Percentiles rank a stretch among this genome's conserved stretches.
Evolutionary conservation across 2,113 vertebrate species (phyloP).

Genomic region (Scortum barcoo): DNA sequence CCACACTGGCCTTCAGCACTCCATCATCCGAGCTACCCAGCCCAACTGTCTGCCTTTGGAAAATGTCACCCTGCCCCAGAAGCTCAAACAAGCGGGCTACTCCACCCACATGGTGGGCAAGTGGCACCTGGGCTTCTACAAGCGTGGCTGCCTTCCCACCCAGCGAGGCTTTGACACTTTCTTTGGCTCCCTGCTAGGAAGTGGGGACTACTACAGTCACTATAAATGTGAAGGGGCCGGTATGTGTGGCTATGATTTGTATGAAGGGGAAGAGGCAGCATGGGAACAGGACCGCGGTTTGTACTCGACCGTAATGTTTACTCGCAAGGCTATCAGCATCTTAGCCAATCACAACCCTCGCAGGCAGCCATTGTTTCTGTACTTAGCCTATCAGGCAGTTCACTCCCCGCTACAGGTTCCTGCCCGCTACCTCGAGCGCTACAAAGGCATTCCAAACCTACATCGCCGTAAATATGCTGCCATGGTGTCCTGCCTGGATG

Average conservation of each 20-base stretch:
- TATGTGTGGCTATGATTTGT: conserved; percentile 95
- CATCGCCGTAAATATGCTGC: conserved; percentile 93
- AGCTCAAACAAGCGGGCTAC: conserved; percentile 94
- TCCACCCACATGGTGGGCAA: conserved; percentile 98
- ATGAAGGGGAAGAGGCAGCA: conserved; percentile 93
- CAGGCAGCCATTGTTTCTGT: conserved; percentile 90
- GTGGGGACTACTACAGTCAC: conserved; percentile 96
- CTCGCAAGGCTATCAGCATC: conserved; percentile 90
- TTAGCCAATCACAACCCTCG: conserved; percentile 89
- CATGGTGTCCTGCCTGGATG: conserved; percentile 96
- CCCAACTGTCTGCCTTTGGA: conserved; percentile 96
- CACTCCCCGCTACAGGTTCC: conserved; percentile 96
- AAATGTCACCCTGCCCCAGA: conserved; percentile 94
- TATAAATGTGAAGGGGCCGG: conserved; percentile 96
- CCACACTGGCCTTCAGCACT: conserved; percentile 97
- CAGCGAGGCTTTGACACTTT: conserved; percentile 96
- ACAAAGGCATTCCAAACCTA: conserved; percentile 92
- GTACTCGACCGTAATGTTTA: conserved; percentile 97
- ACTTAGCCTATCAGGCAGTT: conserved; percentile 95
- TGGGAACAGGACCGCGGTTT: conserved; percentile 93
- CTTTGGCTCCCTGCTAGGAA: conserved; percentile 95
- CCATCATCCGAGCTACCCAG: conserved; percentile 94
- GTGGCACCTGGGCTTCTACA: conserved; percentile 98
- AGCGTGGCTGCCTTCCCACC: conserved; percentile 94
- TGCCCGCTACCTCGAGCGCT: conserved; percentile 90